Conservation (phyloP, 2,113 vertebrate species). For the Toxotes chatareus region DNA sequence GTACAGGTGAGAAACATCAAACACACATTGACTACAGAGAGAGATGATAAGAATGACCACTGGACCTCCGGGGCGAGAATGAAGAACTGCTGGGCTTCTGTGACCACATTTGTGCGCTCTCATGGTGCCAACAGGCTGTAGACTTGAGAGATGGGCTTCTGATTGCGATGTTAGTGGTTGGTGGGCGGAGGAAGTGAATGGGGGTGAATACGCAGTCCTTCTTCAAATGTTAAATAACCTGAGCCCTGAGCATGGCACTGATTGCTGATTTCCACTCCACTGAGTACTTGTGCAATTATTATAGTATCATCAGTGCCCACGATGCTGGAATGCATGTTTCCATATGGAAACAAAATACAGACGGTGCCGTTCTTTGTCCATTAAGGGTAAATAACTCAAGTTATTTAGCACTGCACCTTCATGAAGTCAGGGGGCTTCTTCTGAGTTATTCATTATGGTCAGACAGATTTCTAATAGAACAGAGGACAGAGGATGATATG, state of each 20-base stretch:
- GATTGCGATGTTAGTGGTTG: slow-evolving; percentile 19
- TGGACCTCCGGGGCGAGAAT: background rate
- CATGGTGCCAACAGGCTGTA: background rate
- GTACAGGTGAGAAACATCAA: slow-evolving; percentile 83
- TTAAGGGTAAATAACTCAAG: background rate
- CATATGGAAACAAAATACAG: background rate
- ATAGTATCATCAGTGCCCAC: background rate
- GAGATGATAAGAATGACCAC: background rate
- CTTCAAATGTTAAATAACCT: slow-evolving; percentile 25
- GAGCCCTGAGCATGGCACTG: slow-evolving; percentile 15
- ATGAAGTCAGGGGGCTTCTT: background rate
- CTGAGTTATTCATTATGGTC: background rate
- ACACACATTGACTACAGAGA: background rate
- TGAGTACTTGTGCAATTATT: background rate
- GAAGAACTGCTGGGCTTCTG: background rate
- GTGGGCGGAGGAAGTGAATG: slow-evolving; percentile 10
- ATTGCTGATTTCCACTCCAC: slow-evolving; percentile 59
- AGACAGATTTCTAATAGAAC: background rate
- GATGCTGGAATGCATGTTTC: background rate
- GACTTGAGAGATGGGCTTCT: slow-evolving; percentile 16
- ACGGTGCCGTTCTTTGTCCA: background rate
- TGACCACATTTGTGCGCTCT: background rate
- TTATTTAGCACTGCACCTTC: background rate
- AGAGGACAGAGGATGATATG: background rate
- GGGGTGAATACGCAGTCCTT: background rate